Percentiles rank a stretch among this genome's conserved stretches.
Evolutionary conservation across 2,888 invertebrate species (phyloP).

Genomic region (Cantharis rufa): DNA sequence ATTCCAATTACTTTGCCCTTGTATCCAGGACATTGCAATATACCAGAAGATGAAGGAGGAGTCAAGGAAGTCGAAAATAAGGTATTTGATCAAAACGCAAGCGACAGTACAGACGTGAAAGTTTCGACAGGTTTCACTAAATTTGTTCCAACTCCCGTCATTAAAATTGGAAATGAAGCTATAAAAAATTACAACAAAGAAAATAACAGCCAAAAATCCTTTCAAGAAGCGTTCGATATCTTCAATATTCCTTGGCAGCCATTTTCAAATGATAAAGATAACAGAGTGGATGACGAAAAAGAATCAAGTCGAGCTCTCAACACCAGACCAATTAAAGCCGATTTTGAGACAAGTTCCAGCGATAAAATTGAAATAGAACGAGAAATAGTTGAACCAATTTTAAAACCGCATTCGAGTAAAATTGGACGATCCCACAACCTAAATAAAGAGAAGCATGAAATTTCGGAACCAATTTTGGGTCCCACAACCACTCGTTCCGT

Average conservation of each 20-base stretch:
- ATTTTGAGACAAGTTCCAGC: background rate
- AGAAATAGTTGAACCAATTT: slow-evolving; percentile 77
- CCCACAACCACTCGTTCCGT: slow-evolving; percentile 43
- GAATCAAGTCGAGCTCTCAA: slow-evolving; percentile 66
- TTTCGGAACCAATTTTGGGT: slow-evolving; percentile 68
- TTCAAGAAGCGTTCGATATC: slow-evolving; percentile 56
- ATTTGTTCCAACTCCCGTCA: slow-evolving; percentile 53
- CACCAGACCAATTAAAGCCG: slow-evolving; percentile 43
- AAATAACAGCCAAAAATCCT: slow-evolving; percentile 34
- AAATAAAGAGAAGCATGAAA: slow-evolving; percentile 58
- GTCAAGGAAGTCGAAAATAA: background rate
- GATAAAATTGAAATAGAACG: slow-evolving; percentile 41
- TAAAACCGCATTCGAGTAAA: slow-evolving; percentile 65
- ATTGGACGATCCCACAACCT: slow-evolving; percentile 58
- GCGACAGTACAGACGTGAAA: background rate
- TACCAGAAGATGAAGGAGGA: slow-evolving; percentile 59
- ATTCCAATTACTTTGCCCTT: slow-evolving; percentile 73
- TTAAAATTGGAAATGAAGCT: slow-evolving; percentile 52
- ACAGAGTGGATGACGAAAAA: slow-evolving; percentile 56
- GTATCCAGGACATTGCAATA: slow-evolving; percentile 77
- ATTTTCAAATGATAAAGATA: slow-evolving; percentile 54
- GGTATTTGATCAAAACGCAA: slow-evolving; percentile 9
- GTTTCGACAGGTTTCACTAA: slow-evolving; percentile 34
- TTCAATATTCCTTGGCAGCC: slow-evolving; percentile 60
- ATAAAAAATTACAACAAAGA: slow-evolving; percentile 37